Percentiles rank a stretch among this genome's conserved stretches.
Conservation (phyloP, 2,888 invertebrate species). For the Boloria euphrosyne region DNA sequence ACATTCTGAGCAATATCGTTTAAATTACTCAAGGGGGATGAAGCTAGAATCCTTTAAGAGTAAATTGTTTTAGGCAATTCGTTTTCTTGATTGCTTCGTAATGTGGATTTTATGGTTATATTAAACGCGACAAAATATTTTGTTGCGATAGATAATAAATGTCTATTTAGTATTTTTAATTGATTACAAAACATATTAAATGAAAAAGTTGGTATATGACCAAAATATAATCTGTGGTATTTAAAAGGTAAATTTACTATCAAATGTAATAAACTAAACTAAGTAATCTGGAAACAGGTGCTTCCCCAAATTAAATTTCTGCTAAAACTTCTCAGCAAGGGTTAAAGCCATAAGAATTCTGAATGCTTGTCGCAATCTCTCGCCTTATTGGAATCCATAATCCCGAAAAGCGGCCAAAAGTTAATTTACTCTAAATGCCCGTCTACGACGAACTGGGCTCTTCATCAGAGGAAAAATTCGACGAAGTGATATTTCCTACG, state of each 20-base stretch:
- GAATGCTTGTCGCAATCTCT: conserved; percentile 38
- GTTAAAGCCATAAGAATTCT: conserved; percentile 36
- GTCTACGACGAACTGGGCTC: conserved; percentile 53
- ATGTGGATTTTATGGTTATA: conserved; percentile 37
- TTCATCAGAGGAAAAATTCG: conserved; percentile 61
- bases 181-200: too few relatives aligned
- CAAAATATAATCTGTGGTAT: not conserved
- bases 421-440: conserved; percentile 61
- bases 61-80: conserved; percentile 44
- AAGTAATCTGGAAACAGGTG: conserved; percentile 24
- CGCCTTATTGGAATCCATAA: conserved; percentile 41
- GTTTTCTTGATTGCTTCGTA: conserved; percentile 41
- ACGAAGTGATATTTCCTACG: conserved; percentile 40
- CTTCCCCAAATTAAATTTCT: conserved; percentile 33
- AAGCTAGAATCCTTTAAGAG: conserved; percentile 55
- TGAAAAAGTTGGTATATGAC: not conserved
- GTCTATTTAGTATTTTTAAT: not conserved
- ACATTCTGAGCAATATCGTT: conserved; percentile 52
- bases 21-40: conserved; percentile 58
- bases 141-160: not conserved
- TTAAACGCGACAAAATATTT: conserved; percentile 14
- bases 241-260: not conserved
- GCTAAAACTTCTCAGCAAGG: conserved; percentile 27
- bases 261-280: not conserved
- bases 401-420: conserved; percentile 48